These are phyloP conservation scores for Tupaia chinensis DNA, from an alignment of 2,113 vertebrate species.

Conservation along the genomic window DNA sequence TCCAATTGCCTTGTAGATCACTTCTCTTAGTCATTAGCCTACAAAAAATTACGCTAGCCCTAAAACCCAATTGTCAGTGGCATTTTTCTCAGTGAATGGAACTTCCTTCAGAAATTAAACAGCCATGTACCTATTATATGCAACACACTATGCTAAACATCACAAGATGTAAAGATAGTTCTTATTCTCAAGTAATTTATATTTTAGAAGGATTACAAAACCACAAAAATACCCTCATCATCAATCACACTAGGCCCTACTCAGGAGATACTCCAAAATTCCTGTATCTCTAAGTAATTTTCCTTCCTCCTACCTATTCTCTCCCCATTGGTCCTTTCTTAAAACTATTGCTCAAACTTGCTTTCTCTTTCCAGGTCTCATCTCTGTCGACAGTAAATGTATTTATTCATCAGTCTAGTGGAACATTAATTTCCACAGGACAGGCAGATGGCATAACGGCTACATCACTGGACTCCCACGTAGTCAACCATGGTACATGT, in stretches of 20 bases:
- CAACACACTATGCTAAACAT: background rate
- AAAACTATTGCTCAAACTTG: slow-evolving; percentile 16
- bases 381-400: background rate
- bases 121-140: background rate
- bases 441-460: background rate
- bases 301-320: background rate
- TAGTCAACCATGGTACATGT: too few species aligned
- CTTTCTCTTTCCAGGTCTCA: background rate
- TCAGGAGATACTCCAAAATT: background rate
- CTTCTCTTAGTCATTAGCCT: background rate
- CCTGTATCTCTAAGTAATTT: background rate
- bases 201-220: background rate
- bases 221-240: background rate
- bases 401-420: background rate
- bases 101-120: slow-evolving; percentile 16
- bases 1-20: background rate
- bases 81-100: background rate
- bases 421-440: slow-evolving; percentile 10
- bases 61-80: background rate
- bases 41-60: background rate
- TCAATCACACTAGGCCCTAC: background rate
- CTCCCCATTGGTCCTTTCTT: background rate
- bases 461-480: too few species aligned
- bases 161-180: background rate
- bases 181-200: slow-evolving; percentile 8